phyloP scores from a whole-genome alignment of 2,797 vertebrate species.

The Australoheros facetus region DNA sequence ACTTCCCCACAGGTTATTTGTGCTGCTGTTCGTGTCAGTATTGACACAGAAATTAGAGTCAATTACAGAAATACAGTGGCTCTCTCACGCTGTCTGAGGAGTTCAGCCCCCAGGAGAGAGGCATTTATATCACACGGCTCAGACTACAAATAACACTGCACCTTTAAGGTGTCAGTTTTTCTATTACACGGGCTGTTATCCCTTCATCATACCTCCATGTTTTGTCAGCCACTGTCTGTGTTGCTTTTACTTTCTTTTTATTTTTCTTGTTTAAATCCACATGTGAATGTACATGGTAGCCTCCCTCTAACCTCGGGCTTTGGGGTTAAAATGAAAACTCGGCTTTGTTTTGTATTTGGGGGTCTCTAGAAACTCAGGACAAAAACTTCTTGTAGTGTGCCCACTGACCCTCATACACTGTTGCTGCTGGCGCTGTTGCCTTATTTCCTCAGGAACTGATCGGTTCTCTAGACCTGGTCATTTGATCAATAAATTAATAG shows the following conservation, averaged over 20 bases:
- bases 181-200: conserved; percentile 6
- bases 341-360: neutral
- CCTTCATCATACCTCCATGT: conserved; percentile 1
- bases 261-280: conserved; percentile 2
- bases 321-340: neutral
- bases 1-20: conserved; percentile 49
- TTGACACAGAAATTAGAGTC: conserved; percentile 74
- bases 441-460: neutral
- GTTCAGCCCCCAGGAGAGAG: conserved; percentile 33
- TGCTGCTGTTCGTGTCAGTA: conserved; percentile 53
- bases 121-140: conserved; percentile 43
- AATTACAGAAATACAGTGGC: conserved; percentile 58
- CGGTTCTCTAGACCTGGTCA: neutral
- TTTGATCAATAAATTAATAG: neutral
- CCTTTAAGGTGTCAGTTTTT: conserved; percentile 22
- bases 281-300: conserved; percentile 3
- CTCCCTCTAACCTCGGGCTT: neutral
- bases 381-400: neutral
- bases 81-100: conserved; percentile 39
- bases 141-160: conserved; percentile 37
- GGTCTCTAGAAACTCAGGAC: neutral
- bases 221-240: conserved; percentile 8
- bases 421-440: neutral
- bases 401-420: neutral
- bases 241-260: neutral